Conservation (phyloP, 2,113 vertebrate genomes). For the Gymnarchus niloticus region DNA sequence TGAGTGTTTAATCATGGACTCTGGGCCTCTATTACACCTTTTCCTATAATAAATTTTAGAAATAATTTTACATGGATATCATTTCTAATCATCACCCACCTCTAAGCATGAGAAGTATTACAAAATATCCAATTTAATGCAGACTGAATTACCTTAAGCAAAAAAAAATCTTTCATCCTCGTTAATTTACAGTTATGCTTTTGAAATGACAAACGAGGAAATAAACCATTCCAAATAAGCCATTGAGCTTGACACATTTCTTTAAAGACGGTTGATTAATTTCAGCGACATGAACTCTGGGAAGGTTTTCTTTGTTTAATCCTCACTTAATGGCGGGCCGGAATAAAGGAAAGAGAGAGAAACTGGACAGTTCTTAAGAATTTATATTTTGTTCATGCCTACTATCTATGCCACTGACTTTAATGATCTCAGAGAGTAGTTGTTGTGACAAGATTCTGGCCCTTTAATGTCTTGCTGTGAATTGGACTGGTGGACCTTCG, state of each 20-base stretch:
- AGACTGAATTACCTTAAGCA: conserved; percentile 52
- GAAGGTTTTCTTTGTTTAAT: neutral
- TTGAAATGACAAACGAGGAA: conserved; percentile 9
- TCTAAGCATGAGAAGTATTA: conserved; percentile 46
- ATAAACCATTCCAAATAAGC: conserved; percentile 7
- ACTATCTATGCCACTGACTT: neutral
- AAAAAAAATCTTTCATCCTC: conserved; percentile 44
- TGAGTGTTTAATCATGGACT: conserved; percentile 22
- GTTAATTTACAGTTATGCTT: conserved; percentile 33
- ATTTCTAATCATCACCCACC: conserved; percentile 42
- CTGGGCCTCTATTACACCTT: conserved; percentile 12
- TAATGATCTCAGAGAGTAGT: neutral
- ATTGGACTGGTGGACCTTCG: neutral
- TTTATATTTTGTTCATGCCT: neutral
- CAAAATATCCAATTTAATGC: conserved; percentile 51
- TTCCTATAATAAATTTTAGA: conserved; percentile 13
- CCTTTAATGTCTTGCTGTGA: neutral
- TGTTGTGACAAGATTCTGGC: neutral
- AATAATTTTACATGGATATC: conserved; percentile 29
- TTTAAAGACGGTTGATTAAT: neutral
- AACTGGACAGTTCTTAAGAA: neutral
- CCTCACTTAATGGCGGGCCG: neutral
- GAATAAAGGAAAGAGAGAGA: neutral
- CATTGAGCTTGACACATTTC: neutral
- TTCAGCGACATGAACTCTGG: neutral